These are phyloP conservation scores for Chionoecetes opilio DNA, from an alignment of 1,140 invertebrate genomes.

Conservation along the genomic window DNA sequence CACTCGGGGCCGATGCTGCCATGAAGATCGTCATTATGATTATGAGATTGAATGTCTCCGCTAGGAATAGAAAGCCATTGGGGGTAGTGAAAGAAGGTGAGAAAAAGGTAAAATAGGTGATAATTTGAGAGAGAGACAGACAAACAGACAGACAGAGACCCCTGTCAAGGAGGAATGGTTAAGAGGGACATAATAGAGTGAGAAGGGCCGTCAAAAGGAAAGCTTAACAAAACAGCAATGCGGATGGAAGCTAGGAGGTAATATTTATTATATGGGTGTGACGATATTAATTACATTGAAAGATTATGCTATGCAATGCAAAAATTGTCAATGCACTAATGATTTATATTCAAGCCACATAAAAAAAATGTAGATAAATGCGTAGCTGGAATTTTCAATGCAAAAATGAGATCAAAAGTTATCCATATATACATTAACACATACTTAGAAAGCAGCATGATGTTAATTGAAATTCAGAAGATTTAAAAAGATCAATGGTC, in stretches of 20 bases:
- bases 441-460: no score
- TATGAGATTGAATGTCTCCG: neutral
- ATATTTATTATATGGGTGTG: no score
- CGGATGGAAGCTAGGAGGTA: neutral
- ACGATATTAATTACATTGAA: neutral
- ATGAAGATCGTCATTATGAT: constrained; percentile 3
- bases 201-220: neutral
- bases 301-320: neutral
- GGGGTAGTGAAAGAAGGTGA: neutral
- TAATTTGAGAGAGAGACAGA: neutral
- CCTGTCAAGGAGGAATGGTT: neutral
- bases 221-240: neutral
- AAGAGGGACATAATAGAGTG: neutral
- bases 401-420: no score
- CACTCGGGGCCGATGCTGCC: neutral
- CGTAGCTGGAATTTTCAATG: no score
- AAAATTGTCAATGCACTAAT: no score
- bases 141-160: neutral
- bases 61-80: neutral
- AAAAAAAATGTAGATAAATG: no score
- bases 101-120: neutral
- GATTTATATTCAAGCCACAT: no score
- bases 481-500: no score
- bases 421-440: no score
- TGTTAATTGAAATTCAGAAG: no score